A percentile compares a stretch with the other conserved stretches of the same genome.
Conservation (phyloP, 2,888 invertebrate genomes). For the Anthophora plumipes region DNA sequence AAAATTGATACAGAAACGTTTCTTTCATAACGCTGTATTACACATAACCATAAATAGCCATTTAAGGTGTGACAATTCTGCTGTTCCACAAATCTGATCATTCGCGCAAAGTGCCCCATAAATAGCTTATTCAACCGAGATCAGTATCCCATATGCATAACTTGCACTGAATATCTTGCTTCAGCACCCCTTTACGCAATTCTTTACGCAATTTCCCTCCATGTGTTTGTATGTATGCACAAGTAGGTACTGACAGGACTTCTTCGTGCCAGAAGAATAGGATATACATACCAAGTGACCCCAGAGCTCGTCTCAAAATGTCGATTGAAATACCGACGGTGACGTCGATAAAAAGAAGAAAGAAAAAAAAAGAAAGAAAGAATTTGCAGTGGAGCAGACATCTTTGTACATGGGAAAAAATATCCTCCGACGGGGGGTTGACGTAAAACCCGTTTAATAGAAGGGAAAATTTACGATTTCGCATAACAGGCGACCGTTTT, state of each 20-base stretch:
- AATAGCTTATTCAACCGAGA: too few relatives aligned
- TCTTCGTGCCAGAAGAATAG: background rate
- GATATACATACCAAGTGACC: background rate
- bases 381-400: background rate
- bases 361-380: too few relatives aligned
- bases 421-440: slow-evolving; percentile 28
- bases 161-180: background rate
- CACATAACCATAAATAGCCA: too few relatives aligned
- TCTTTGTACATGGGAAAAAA: slow-evolving; percentile 1
- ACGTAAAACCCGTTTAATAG: slow-evolving; percentile 37
- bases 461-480: slow-evolving; percentile 61
- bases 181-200: background rate
- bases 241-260: too few relatives aligned
- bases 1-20: too few relatives aligned
- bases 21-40: too few relatives aligned
- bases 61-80: too few relatives aligned
- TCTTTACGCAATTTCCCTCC: background rate
- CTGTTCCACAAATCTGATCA: too few relatives aligned
- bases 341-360: background rate
- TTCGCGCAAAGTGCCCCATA: too few relatives aligned
- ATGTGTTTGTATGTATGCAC: background rate
- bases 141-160: background rate
- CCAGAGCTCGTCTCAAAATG: background rate
- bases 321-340: slow-evolving; percentile 9
- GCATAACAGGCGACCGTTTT: slow-evolving; percentile 57